Evolutionary conservation across 1,140 invertebrate genomes (phyloP), one percentile per base, ranked within the genome.

Genomic region (Epicauta chinensis): DNA sequence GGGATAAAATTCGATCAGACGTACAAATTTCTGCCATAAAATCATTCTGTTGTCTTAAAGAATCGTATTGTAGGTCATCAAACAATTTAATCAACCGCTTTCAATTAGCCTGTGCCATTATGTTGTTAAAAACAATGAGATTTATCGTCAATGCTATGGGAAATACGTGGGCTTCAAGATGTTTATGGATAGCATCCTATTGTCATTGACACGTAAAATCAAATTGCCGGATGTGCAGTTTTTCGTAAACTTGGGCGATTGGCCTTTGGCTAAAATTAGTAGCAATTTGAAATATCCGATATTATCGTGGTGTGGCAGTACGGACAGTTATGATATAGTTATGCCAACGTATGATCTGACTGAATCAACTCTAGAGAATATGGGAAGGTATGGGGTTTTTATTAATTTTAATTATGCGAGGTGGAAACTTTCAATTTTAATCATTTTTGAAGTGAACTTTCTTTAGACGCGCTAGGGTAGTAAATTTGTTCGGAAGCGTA

Each of bases 281-380:
- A 58, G 65, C 11, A 71, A 75, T 13, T 62, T 72, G 11, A 69
- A 73, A 34, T 77, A 87, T 58, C 93, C 94, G n/a, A 84, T 98
- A 46, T 92, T 98, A 68, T 96, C 93, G 30, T 98, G 95, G 94
- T 97, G 94, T 75, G 92, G 92, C 1, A 95, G 91, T 55, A 74
- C 81, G 42, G 80, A 87, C 55, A 84, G 84, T 3, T 73, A 77
- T 60, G 95, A 98, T 73, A 95, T 98, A 69, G 79, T 95, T 42
- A 79, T 97, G 75, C 95, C 95, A 9, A 97, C 93, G 1, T 97
- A 98, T 75, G 93, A 97, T 68, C 78, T 97, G 17, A 95, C 92
- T 2, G 88, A 96, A 75, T 86, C 93, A 6, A 84, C 89, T 1
- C 69, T 97, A 44, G 87, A 97, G 75, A 87, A 84, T 73, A 92